A percentile compares a stretch with the other conserved stretches of the same genome.
These are phyloP conservation scores for Drosophila santomea DNA, from an alignment of 1,140 invertebrate genomes.

Conservation along the genomic window DNA sequence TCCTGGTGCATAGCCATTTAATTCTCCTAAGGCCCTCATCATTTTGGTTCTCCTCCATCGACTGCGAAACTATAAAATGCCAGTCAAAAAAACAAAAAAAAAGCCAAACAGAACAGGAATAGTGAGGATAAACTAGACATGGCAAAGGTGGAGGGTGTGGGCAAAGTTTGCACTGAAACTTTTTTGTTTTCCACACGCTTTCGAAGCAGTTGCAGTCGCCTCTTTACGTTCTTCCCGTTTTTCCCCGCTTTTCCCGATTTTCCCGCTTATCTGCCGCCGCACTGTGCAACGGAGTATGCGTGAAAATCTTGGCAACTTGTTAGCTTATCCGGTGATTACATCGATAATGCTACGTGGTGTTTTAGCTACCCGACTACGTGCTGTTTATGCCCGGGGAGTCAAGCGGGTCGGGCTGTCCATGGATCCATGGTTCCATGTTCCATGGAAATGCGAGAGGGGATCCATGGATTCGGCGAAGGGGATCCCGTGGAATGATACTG, in stretches of 20 bases:
- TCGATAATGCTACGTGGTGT: conserved; percentile 84
- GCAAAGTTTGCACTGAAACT: conserved; percentile 51
- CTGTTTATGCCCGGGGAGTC: conserved; percentile 56
- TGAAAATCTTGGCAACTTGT: conserved; percentile 84
- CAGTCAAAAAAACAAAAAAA: conserved; percentile 16
- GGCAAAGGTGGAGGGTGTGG: conserved; percentile 12
- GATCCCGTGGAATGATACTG: conserved; percentile 61
- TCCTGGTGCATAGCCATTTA: neutral
- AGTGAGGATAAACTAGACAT: conserved; percentile 18
- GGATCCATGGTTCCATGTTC: neutral
- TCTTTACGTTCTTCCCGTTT: neutral
- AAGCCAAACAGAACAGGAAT: neutral
- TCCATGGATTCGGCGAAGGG: neutral
- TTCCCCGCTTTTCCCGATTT: neutral
- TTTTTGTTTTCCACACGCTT: conserved; percentile 44
- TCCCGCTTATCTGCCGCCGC: neutral
- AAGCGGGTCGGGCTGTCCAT: conserved; percentile 17
- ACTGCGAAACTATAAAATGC: conserved; percentile 58
- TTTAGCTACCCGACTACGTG: conserved; percentile 78
- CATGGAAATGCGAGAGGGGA: conserved; percentile 4
- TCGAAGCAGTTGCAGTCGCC: conserved; percentile 37
- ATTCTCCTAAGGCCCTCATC: neutral
- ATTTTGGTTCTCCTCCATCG: conserved; percentile 12
- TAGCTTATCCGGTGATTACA: conserved; percentile 85
- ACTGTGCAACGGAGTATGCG: conserved; percentile 60